Conservation (phyloP, 2,888 invertebrate genomes). For the Tenthredo mesomela region DNA sequence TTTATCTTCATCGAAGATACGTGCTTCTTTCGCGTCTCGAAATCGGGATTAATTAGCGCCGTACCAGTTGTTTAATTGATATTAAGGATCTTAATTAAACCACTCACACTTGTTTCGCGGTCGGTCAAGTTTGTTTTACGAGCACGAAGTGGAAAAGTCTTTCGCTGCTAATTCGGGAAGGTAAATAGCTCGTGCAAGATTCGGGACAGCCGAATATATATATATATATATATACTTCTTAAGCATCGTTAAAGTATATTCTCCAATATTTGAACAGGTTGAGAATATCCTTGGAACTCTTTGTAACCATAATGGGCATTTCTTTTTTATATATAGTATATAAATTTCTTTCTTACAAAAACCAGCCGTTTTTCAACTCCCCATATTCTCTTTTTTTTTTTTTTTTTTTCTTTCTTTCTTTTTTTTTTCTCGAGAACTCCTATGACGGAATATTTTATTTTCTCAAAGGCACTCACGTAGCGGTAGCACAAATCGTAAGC, state of each 20-base stretch:
- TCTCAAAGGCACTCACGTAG: conserved; percentile 42
- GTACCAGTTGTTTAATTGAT: conserved; percentile 26
- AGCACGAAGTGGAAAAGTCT: not conserved
- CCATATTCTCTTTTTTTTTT: conserved; percentile 1
- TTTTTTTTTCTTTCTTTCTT: not conserved
- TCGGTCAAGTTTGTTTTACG: conserved; percentile 20
- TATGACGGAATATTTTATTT: conserved; percentile 46
- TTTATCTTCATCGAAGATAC: conserved; percentile 30
- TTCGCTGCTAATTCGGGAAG: conserved; percentile 2
- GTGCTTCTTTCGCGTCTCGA: not conserved
- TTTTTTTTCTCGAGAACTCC: not conserved
- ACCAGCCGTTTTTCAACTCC: not conserved
- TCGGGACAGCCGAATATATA: not conserved
- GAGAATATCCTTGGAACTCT: not conserved
- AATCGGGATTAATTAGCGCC: conserved; percentile 27
- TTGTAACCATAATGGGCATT: not conserved
- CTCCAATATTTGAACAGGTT: conserved; percentile 21
- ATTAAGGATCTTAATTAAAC: conserved; percentile 33
- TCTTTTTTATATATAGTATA: not conserved
- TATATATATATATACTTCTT: not conserved
- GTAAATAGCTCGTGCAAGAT: conserved; percentile 29
- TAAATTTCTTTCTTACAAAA: not conserved
- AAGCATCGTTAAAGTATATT: conserved; percentile 2
- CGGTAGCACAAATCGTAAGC: conserved; percentile 42
- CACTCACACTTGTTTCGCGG: not conserved